phyloP scores from a whole-genome alignment of 2,113 vertebrate species.

The Brienomyrus brachyistius region DNA sequence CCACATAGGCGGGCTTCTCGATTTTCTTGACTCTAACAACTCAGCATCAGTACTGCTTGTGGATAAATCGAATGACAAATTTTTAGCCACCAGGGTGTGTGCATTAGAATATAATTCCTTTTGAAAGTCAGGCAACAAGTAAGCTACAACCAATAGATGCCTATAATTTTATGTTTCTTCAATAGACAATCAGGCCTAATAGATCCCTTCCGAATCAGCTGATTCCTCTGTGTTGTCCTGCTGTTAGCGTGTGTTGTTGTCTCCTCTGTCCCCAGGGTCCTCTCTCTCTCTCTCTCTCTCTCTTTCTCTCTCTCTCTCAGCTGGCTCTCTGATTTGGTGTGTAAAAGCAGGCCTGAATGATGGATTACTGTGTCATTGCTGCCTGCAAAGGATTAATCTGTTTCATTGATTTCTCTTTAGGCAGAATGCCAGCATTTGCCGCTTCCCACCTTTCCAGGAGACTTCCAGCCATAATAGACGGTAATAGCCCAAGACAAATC shows the following conservation, averaged over 20 bases:
- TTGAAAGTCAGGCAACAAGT: neutral
- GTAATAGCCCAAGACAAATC: constrained; percentile 99
- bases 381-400: constrained; percentile 99
- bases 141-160: neutral
- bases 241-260: constrained; percentile 79
- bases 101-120: constrained; percentile 7
- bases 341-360: constrained; percentile 99
- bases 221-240: constrained; percentile 73
- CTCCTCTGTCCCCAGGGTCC: constrained; percentile 75
- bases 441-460: constrained; percentile 94
- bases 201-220: constrained; percentile 74
- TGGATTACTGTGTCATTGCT: constrained; percentile 99
- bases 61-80: constrained; percentile 30
- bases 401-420: constrained; percentile 99
- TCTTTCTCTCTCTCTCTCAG: constrained; percentile 54
- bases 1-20: neutral
- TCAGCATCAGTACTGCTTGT: neutral
- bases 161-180: constrained; percentile 5
- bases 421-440: constrained; percentile 99
- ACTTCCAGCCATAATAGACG: constrained; percentile 95
- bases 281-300: constrained; percentile 35
- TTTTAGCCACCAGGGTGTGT: constrained; percentile 32
- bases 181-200: constrained; percentile 69
- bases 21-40: neutral
- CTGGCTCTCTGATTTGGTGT: constrained; percentile 88